Percentiles rank a stretch among this genome's conserved stretches.
Conservation (phyloP, 2,888 invertebrate genomes). For the Pandemis corylana region DNA sequence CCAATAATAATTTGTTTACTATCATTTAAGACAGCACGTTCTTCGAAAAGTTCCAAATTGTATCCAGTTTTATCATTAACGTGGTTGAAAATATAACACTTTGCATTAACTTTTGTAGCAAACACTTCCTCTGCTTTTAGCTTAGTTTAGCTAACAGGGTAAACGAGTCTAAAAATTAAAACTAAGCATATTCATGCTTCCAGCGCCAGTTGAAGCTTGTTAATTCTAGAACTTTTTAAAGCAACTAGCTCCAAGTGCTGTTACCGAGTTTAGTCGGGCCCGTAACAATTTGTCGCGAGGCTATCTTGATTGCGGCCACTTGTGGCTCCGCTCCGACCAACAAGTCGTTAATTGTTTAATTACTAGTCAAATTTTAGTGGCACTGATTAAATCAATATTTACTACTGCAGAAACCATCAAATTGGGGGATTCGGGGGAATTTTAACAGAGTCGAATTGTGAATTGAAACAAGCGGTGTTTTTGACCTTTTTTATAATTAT, state of each 20-base stretch:
- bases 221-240: slow-evolving; percentile 5
- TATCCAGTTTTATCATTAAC: neutral
- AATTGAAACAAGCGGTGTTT: neutral
- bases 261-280: slow-evolving; percentile 30
- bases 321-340: slow-evolving; percentile 29
- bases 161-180: neutral
- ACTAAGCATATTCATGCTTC: neutral
- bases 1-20: neutral
- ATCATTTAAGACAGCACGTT: neutral
- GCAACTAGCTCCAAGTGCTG: slow-evolving; percentile 29
- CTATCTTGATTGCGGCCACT: slow-evolving; percentile 35
- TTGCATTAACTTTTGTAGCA: too few relatives aligned
- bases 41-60: neutral
- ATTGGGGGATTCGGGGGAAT: too few relatives aligned
- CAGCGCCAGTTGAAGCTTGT: neutral
- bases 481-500: too few relatives aligned
- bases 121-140: too few relatives aligned
- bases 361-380: slow-evolving; percentile 12
- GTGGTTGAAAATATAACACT: too few relatives aligned
- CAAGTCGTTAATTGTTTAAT: slow-evolving; percentile 38
- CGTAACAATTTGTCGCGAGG: slow-evolving; percentile 34
- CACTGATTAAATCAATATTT: slow-evolving; percentile 10
- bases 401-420: neutral
- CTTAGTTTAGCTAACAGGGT: too few relatives aligned
- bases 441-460: neutral